Evolutionary conservation across 2,797 vertebrate genomes (phyloP), one percentile per base, ranked within the genome.

Genomic region (Bovichtus diacanthus): DNA sequence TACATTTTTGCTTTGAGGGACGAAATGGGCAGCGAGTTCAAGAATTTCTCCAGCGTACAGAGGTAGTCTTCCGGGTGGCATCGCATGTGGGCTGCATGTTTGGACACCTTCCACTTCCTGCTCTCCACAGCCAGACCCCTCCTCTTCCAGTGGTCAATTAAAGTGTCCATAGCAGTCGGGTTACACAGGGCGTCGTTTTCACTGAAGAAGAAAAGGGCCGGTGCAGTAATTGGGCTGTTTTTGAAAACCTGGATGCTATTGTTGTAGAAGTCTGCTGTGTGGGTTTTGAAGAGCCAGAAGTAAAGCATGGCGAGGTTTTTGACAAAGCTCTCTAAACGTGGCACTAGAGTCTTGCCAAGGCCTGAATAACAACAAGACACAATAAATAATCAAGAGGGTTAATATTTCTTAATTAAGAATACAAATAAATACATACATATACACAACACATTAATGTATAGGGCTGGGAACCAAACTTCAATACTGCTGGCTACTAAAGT

Each of bases 161-260:
- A 6, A 18, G 77, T 65, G 3, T 91, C 78, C 72, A 95, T 4
- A 61, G 1, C 23, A 0, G 47, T 38, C 0, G 71, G 46, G 74
- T 92, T 78, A 7, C 92, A 92, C 80, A 96, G 68, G 0, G 59
- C 77, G 3, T 96, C 95, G 0, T 95, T 86, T 18, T 90, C 90
- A 3, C 92, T 84, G 78, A 68, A 94, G 91, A 93, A 96, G 85
- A 95, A 94, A 34, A 96, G 94, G 0, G 91, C 89, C 0, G 93
- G 94, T 0, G 91, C 70, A 0, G 54, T 84, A 2, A 92, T 19
- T 0, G 92, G 93, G 3, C 0, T 89, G 79, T 87, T 87, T 84
- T 72, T 54, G 86, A 96, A 96, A 6, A 89, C 19, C 0, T 58
- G 70, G 59, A 93, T 38, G 2, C 58, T 51, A 0, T 1, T 23